Base-by-base conservation (phyloP, 2,113 vertebrate genomes). In the Oryzias celebensis region DNA sequence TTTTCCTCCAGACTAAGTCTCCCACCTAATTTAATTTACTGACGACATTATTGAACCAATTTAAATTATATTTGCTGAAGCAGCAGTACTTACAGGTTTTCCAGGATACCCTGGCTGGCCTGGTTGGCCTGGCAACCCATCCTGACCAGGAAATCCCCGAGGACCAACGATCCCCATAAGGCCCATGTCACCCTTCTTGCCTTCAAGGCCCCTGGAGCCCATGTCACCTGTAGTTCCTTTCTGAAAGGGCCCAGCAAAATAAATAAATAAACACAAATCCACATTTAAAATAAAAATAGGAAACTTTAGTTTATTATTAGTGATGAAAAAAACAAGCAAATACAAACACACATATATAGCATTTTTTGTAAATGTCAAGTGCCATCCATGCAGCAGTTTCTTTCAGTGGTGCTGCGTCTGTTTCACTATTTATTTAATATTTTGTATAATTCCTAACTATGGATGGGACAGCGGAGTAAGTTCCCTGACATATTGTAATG, bases 101-200 rank as follows among this genome's bases (percentile, higher is more conserved):
- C 92, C 92, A 7, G 91, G 90, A 78, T 84, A 83, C 51, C 92
- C 92, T 7, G 91, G 90, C 36, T 84, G 79, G 1, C 92, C 92
- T 0, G 90, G 87, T 58, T 86, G 86, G 14, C 92, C 92, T 0
- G 88, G 88, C 68, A 83, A 63, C 31, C 92, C 91, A 3, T 93
- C 88, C 31, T 86, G 84, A 14, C 91, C 92, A 0, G 85, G 68
- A 66, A 80, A 84, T 36, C 92, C 92, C 44, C 91, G 78, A 16
- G 85, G 83, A 17, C 92, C 92, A 7, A 67, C 62, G 44, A 52
- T 16, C 60, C 92, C 92, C 58, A 58, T 13, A 10, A 89, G 81
- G 1, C 84, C 84, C 62, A 59, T 43, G 18, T 82, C 90, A 1
- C 92, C 92, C 65, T 92, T 91, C 53, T 83, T 88, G 17, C 91